phyloP scores from a whole-genome alignment of 2,888 invertebrate genomes.

The Troilus luridus region DNA sequence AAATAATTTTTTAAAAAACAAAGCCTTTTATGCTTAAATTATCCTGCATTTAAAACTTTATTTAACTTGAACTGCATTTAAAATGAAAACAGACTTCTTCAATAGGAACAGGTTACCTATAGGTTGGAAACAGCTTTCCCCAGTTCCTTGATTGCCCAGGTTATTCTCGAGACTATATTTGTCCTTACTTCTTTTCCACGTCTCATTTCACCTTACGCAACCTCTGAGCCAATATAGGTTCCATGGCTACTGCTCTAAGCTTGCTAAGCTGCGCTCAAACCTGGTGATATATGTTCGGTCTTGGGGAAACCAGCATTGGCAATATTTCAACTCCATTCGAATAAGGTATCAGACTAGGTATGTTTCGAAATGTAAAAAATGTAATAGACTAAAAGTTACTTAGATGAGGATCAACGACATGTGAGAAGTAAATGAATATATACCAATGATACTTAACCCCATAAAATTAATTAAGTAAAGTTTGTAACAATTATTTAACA shows the following conservation, averaged over 20 bases:
- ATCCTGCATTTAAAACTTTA: too few species aligned
- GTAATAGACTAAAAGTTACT: background rate
- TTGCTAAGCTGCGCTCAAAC: background rate
- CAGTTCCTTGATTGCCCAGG: background rate
- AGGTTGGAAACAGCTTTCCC: background rate
- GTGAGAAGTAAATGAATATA: too few species aligned
- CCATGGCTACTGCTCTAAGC: background rate
- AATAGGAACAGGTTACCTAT: background rate
- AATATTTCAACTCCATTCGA: background rate
- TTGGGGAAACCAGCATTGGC: background rate
- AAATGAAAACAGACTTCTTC: background rate
- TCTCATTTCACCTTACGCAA: slow-evolving; percentile 42
- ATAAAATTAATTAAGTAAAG: too few species aligned
- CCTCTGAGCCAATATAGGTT: slow-evolving; percentile 4
- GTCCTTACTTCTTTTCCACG: slow-evolving; percentile 47
- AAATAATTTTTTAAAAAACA: too few species aligned
- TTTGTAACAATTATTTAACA: too few species aligned
- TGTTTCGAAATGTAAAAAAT: background rate
- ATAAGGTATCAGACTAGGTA: background rate
- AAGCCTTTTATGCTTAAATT: too few species aligned
- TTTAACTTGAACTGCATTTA: too few species aligned
- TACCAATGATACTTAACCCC: too few species aligned
- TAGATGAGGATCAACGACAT: background rate
- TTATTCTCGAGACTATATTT: slow-evolving; percentile 12
- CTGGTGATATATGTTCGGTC: background rate